Base-by-base conservation (phyloP, 2,888 invertebrate genomes). In the Heliconius ethilla region DNA sequence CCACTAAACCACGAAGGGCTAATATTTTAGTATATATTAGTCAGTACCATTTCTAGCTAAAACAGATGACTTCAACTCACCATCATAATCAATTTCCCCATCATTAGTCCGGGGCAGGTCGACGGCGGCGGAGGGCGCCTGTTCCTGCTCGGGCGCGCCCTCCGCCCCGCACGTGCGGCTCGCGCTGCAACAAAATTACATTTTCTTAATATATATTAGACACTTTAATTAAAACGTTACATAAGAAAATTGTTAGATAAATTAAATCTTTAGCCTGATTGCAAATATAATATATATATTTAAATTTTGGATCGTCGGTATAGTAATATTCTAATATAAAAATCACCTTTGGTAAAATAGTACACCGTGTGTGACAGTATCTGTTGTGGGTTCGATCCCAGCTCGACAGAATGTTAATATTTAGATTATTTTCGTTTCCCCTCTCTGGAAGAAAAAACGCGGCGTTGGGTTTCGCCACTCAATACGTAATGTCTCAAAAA, bases 31-130 rank as follows among this genome's bases (percentile, higher is more conserved):
- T n/a, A 29, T 29, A 29, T 29, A 4, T 59, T 59, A 59, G 10
- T 59, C 1, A 59, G 3, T n/a, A 37, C 10, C 11, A 25, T 7
- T 37, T 40, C 25, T 15, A 25, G 9, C 3, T 25, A 25, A 6
- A n/a, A 25, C 1, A 22, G 37, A n/a, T 25, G 2, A 25, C 0
- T 40, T 2, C 2, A 67, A 82, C 92, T 91, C 86, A 97, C 97
- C 97, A 92, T 97, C 97, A 87, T 97, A 97, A 91, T 97, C 97
- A 83, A 97, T 95, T 81, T 96, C 96, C 78, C 97, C 97, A 86
- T 97, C 96, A 69, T 95, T 95, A 75, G 95, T 95, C 75, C 95
- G 92, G 69, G 96, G 95, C 81, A 93, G 91, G 84, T 94, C 95
- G 83, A 92, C 94, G 86, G 90, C 82, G 83, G 91, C 88, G 86